Conservation (phyloP, 1,140 invertebrate genomes). For the Triops cancriformis region DNA sequence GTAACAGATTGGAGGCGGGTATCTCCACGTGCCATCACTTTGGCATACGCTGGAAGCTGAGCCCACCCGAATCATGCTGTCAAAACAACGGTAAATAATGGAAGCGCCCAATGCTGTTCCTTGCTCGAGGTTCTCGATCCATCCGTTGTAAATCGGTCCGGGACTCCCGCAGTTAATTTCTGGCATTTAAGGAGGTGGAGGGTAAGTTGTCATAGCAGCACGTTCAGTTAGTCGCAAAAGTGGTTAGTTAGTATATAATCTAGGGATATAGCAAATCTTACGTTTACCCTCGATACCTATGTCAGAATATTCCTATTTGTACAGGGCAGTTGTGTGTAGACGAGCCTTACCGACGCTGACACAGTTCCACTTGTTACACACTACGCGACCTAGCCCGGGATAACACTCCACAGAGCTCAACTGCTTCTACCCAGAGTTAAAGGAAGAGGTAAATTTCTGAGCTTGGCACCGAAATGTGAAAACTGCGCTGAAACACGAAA, state of each 20-base stretch:
- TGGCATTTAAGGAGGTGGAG: slow-evolving; percentile 35
- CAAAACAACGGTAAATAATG: slow-evolving; percentile 87
- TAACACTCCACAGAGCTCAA: too few species aligned
- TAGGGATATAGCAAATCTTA: too few species aligned
- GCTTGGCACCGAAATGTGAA: too few species aligned
- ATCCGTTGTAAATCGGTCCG: slow-evolving; percentile 84
- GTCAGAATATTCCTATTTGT: too few species aligned
- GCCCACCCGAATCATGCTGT: slow-evolving; percentile 83
- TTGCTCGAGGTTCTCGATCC: slow-evolving; percentile 83
- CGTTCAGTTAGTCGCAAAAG: slow-evolving; percentile 21
- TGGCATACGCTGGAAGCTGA: slow-evolving; percentile 82
- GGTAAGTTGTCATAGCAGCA: not conserved
- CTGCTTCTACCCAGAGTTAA: too few species aligned
- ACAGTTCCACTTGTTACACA: too few species aligned
- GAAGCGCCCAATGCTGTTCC: slow-evolving; percentile 82
- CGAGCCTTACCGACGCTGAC: too few species aligned
- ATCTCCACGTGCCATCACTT: slow-evolving; percentile 85
- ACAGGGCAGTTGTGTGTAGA: too few species aligned
- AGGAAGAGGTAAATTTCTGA: too few species aligned
- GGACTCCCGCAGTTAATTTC: slow-evolving; percentile 93
- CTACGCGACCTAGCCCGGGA: too few species aligned
- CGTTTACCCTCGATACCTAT: too few species aligned
- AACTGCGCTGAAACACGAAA: too few species aligned
- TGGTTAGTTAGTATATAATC: slow-evolving; percentile 21
- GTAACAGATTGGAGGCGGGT: slow-evolving; percentile 78